Evolutionary conservation across 2,113 vertebrate genomes (phyloP).

Genomic region (Nematolebias whitei): DNA sequence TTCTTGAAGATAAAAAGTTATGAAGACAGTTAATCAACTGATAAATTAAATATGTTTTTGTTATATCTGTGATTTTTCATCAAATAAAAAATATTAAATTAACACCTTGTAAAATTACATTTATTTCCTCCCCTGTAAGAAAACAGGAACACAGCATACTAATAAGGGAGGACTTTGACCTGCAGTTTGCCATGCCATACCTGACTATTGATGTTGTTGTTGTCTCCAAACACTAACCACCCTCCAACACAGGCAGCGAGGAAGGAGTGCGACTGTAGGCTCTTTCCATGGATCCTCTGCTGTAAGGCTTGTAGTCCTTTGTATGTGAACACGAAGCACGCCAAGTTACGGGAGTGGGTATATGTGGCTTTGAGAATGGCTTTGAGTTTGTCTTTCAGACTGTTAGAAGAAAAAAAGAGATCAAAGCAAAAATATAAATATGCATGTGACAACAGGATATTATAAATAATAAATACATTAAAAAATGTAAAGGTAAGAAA

Average conservation of each 20-base stretch:
- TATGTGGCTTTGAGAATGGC: constrained; percentile 90
- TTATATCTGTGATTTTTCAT: no score
- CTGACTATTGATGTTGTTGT: constrained; percentile 96
- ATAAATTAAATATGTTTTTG: no score
- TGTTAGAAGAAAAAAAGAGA: constrained; percentile 59
- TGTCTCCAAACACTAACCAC: constrained; percentile 90
- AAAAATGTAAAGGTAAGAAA: not conserved
- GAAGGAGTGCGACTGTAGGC: constrained; percentile 87
- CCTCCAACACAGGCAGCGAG: constrained; percentile 91
- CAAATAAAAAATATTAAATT: no score
- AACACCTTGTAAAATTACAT: no score
- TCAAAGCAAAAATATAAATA: not conserved
- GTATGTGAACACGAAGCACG: constrained; percentile 92
- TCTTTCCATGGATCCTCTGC: constrained; percentile 84
- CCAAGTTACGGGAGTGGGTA: constrained; percentile 90
- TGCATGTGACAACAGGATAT: no score
- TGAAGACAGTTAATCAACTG: no score
- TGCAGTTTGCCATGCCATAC: constrained; percentile 69
- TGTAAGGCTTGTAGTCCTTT: constrained; percentile 88
- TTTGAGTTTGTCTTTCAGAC: constrained; percentile 88
- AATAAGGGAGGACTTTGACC: not conserved
- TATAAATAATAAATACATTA: no score
- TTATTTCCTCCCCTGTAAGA: no score
- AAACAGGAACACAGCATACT: not conserved
- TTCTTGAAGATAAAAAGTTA: no score